These are phyloP conservation scores for Semnornis frantzii DNA, from an alignment of 2,113 vertebrate genomes.

Conservation along the genomic window DNA sequence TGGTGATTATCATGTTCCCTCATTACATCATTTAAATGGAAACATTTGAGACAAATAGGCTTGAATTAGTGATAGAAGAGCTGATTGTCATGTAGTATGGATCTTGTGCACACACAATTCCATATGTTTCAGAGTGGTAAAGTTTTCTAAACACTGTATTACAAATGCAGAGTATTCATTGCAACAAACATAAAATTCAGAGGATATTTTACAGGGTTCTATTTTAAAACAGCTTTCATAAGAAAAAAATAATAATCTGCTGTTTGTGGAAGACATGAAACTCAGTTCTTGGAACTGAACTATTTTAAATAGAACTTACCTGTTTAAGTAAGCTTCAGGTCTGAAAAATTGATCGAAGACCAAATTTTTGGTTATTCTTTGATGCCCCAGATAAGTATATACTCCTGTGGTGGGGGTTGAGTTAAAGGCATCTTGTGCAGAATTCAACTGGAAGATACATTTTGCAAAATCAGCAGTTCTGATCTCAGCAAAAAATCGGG, in stretches of 20 bases:
- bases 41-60: background rate
- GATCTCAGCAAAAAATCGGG: background rate
- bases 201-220: background rate
- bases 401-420: background rate
- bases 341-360: background rate
- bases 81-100: background rate
- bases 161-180: background rate
- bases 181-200: background rate
- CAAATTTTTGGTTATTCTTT: background rate
- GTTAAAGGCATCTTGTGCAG: background rate
- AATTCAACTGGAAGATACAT: background rate
- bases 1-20: constrained; percentile 60
- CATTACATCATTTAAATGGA: constrained; percentile 59
- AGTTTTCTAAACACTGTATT: background rate
- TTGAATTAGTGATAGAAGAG: background rate
- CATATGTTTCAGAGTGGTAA: background rate
- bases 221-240: background rate
- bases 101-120: background rate
- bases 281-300: background rate
- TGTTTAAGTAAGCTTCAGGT: background rate
- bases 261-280: background rate
- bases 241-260: background rate
- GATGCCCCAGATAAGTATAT: background rate
- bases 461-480: background rate
- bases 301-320: background rate